Conservation (phyloP, 2,113 vertebrate species). For the Centropus unirufus region DNA sequence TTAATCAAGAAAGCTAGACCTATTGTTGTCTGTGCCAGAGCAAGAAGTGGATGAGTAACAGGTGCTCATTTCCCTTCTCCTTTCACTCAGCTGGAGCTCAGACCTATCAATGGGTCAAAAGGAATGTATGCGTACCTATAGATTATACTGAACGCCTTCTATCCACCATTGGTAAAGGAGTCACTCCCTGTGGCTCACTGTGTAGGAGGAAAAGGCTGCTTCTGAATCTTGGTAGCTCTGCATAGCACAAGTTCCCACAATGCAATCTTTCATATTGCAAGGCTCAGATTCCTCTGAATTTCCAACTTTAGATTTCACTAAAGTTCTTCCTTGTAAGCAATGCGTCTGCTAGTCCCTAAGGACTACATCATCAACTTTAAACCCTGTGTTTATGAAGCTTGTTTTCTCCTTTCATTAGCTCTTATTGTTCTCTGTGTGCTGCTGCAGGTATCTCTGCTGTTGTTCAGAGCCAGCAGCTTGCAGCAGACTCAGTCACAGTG, state of each 20-base stretch:
- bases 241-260: neutral
- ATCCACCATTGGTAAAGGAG: neutral
- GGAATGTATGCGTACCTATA: neutral
- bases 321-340: neutral
- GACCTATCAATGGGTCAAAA: neutral
- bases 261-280: neutral
- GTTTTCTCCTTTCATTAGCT: slow-evolving; percentile 33
- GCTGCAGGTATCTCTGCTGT: neutral
- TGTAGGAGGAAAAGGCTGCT: neutral
- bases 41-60: neutral
- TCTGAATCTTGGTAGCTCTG: neutral
- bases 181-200: neutral
- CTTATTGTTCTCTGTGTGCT: neutral
- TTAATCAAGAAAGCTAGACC: neutral
- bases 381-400: slow-evolving; percentile 3
- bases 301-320: neutral
- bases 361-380: neutral
- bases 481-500: neutral
- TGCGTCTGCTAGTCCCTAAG: neutral
- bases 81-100: neutral
- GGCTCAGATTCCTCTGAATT: neutral
- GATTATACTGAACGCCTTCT: neutral
- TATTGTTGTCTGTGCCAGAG: neutral
- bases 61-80: neutral
- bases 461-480: neutral